Evolutionary conservation across 2,797 vertebrate species (phyloP).

Genomic region (Lepus townsendii): DNA sequence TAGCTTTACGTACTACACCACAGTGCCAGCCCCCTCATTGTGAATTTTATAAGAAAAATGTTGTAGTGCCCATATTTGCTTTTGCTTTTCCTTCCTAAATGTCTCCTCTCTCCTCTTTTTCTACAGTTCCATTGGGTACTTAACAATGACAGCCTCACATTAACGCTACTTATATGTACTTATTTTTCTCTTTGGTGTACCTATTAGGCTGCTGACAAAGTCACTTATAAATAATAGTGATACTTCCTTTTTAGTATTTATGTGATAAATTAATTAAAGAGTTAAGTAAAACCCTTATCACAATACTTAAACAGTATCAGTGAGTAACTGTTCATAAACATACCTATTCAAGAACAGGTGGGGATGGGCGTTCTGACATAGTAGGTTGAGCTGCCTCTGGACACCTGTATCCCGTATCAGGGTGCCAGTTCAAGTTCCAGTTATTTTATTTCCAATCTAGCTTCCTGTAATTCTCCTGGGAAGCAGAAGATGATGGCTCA

Average conservation of each 20-base stretch:
- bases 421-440: no score
- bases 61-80: neutral
- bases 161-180: neutral
- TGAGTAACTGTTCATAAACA: neutral
- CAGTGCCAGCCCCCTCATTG: neutral
- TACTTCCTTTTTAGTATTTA: neutral
- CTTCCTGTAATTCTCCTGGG: no score
- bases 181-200: constrained; percentile 25
- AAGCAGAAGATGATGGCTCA: no score
- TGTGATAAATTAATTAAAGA: neutral
- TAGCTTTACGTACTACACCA: no score
- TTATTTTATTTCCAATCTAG: no score
- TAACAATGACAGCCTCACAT: neutral
- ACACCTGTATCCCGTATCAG: no score
- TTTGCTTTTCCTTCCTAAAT: neutral
- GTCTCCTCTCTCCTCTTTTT: constrained; percentile 5
- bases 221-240: constrained; percentile 26
- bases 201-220: neutral
- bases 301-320: neutral
- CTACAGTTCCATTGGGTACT: neutral
- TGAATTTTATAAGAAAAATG: neutral
- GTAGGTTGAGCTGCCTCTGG: no score
- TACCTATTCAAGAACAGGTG: neutral
- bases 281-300: neutral
- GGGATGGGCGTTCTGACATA: no score